phyloP scores from a whole-genome alignment of 1,140 invertebrate species.

The Diabrotica undecimpunctata region DNA sequence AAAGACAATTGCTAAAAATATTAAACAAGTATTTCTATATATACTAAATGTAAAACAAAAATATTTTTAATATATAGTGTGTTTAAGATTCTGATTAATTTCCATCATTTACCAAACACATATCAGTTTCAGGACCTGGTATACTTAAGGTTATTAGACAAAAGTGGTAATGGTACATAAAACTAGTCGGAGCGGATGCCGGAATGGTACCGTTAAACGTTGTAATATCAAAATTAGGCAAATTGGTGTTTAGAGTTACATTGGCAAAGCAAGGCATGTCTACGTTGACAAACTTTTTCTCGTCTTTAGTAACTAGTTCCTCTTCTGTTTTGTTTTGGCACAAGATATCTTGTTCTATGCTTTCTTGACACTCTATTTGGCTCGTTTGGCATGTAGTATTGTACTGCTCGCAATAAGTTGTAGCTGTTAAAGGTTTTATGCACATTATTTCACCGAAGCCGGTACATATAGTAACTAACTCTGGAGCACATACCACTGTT shows the following conservation, averaged over 20 bases:
- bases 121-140: constrained; percentile 26
- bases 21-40: no score
- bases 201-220: constrained; percentile 28
- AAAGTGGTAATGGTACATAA: constrained; percentile 28
- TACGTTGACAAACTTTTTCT: background rate
- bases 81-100: no score
- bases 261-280: constrained; percentile 29
- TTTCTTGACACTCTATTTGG: constrained; percentile 18
- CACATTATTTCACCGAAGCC: constrained; percentile 31
- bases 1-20: no score
- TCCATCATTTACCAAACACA: constrained; percentile 12
- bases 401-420: constrained; percentile 20
- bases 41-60: no score
- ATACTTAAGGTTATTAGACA: constrained; percentile 27
- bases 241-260: constrained; percentile 27
- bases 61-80: no score
- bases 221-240: constrained; percentile 26
- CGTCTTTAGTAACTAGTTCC: background rate
- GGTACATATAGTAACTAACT: constrained; percentile 22
- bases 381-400: constrained; percentile 23
- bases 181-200: constrained; percentile 22
- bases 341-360: constrained; percentile 18
- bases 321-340: constrained; percentile 29
- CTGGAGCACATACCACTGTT: constrained; percentile 22
- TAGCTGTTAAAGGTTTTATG: constrained; percentile 8